Evolutionary conservation across 2,888 invertebrate species (phyloP).

Genomic region (Brachypalpus laphriformis): DNA sequence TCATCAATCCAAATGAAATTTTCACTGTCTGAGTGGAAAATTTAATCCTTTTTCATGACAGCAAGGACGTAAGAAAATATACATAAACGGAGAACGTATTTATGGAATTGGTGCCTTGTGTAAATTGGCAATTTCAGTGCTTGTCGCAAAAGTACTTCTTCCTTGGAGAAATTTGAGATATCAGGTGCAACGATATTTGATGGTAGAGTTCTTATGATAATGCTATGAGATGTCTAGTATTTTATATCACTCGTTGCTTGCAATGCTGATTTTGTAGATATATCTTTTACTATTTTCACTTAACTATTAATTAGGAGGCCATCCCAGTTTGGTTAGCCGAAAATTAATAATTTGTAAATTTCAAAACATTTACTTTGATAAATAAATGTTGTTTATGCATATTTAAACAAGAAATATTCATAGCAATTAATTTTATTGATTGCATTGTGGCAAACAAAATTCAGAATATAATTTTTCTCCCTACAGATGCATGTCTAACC

Average conservation of each 20-base stretch:
- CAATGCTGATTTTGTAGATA: too few relatives aligned
- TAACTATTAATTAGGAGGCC: too few relatives aligned
- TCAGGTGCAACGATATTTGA: too few relatives aligned
- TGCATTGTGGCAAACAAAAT: not conserved
- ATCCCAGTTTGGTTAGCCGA: not conserved
- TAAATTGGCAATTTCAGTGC: slow-evolving; percentile 3
- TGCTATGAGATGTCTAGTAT: too few relatives aligned
- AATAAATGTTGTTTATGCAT: not conserved
- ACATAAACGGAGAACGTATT: not conserved
- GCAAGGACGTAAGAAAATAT: not conserved
- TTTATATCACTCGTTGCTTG: too few relatives aligned
- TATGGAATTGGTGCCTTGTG: not conserved
- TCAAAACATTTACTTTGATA: not conserved
- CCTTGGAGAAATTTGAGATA: not conserved
- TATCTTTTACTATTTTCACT: too few relatives aligned
- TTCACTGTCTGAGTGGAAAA: slow-evolving; percentile 60
- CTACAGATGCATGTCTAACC: not conserved
- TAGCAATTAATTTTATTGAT: not conserved
- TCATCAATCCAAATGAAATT: slow-evolving; percentile 40
- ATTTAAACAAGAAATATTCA: not conserved
- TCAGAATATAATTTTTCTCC: not conserved
- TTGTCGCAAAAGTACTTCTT: not conserved
- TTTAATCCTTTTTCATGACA: slow-evolving; percentile 24
- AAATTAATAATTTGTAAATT: not conserved
- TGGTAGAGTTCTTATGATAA: too few relatives aligned